A percentile compares a stretch with the other conserved stretches of the same genome.
Conservation (phyloP, 2,113 vertebrate species). For the Murina feae region DNA sequence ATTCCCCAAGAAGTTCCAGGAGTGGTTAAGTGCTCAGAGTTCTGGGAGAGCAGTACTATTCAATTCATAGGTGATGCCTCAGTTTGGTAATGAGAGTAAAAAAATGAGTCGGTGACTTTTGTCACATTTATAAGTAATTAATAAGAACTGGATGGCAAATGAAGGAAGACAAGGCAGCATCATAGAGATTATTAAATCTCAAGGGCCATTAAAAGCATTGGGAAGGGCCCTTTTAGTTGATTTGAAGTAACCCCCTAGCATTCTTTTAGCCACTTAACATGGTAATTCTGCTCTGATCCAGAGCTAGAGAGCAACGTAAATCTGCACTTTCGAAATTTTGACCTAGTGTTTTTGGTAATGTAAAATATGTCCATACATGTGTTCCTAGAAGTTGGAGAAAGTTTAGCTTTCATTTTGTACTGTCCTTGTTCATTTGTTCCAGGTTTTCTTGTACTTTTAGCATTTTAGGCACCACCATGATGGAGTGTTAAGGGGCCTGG, state of each 20-base stretch:
- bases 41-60: not conserved
- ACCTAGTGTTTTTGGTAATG: not conserved
- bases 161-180: not conserved
- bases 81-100: conserved; percentile 9
- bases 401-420: not conserved
- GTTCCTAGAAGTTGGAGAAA: conserved; percentile 2
- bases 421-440: not conserved
- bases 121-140: not conserved
- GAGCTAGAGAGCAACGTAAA: not conserved
- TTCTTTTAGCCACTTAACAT: not conserved
- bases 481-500: not conserved
- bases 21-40: not conserved
- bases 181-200: not conserved
- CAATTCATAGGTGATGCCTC: not conserved
- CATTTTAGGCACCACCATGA: not conserved
- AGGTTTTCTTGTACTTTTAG: not conserved
- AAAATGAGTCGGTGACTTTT: not conserved
- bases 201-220: not conserved
- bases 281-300: not conserved
- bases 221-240: not conserved
- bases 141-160: conserved; percentile 1
- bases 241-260: not conserved
- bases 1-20: not conserved
- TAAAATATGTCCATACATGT: not conserved
- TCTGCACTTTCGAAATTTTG: not conserved